These are phyloP conservation scores for Dendronephthya gigantea DNA, from an alignment of 64 coral and sea anemone genomes.

Conservation along the genomic window DNA sequence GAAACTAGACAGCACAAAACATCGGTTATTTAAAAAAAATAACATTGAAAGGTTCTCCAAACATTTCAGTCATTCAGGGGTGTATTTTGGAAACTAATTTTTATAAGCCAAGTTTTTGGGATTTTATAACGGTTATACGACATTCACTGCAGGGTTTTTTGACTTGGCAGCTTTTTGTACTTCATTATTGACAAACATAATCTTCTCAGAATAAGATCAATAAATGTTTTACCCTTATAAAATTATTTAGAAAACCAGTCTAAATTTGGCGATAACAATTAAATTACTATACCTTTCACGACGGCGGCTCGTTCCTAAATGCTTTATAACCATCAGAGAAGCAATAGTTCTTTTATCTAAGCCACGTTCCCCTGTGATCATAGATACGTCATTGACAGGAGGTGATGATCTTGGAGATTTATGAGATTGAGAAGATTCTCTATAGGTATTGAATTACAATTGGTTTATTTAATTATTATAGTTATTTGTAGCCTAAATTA, in stretches of 20 bases:
- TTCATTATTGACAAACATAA: too few relatives aligned
- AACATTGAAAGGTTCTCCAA: too few relatives aligned
- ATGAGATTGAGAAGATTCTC: conserved; percentile 41
- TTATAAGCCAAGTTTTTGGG: too few relatives aligned
- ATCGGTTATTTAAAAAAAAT: not conserved
- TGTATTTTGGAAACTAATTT: too few relatives aligned
- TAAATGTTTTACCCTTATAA: not conserved
- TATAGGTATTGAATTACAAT: not conserved
- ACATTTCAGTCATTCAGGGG: too few relatives aligned
- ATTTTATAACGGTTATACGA: too few relatives aligned
- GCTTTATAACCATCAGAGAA: conserved; percentile 69
- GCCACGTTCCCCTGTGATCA: conserved; percentile 57
- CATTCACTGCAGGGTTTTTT: too few relatives aligned
- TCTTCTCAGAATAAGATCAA: too few relatives aligned
- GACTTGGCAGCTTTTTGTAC: too few relatives aligned
- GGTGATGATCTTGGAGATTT: conserved; percentile 27
- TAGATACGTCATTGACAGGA: conserved; percentile 44
- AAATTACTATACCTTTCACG: conserved; percentile 42
- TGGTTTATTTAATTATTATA: not conserved
- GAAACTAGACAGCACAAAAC: not conserved
- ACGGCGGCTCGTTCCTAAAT: conserved; percentile 43
- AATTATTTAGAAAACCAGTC: not conserved
- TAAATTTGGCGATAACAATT: not conserved
- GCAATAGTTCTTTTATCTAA: conserved; percentile 79
- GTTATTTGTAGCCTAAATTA: too few relatives aligned